phyloP scores from a whole-genome alignment of 2,797 vertebrate genomes.

The Hephaestus fuliginosus region DNA sequence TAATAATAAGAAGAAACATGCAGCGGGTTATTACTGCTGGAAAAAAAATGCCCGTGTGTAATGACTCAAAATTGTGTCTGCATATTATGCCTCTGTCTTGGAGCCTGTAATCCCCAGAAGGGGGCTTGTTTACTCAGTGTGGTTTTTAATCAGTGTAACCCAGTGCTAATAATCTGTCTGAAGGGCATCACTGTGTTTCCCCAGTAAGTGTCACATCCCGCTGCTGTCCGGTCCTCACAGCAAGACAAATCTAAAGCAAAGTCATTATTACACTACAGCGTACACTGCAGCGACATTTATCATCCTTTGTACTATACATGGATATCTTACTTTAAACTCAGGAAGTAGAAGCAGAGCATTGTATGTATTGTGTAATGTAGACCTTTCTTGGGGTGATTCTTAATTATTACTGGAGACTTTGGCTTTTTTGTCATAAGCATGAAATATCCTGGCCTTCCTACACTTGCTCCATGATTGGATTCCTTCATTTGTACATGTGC shows the following conservation, averaged over 20 bases:
- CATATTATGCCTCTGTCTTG: conserved; percentile 6
- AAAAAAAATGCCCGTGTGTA: background rate
- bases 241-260: conserved; percentile 18
- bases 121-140: conserved; percentile 47
- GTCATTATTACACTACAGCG: conserved; percentile 23
- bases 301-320: conserved; percentile 13
- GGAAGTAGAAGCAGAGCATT: background rate
- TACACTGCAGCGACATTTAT: conserved; percentile 25
- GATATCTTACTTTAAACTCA: background rate
- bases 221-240: conserved; percentile 15
- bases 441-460: background rate
- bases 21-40: conserved; percentile 1
- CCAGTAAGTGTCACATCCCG: conserved; percentile 10
- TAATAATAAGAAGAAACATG: conserved; percentile 4
- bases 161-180: conserved; percentile 58
- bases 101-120: conserved; percentile 48
- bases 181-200: conserved; percentile 52
- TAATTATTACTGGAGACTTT: conserved; percentile 2
- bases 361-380: background rate
- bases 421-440: conserved; percentile 1
- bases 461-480: background rate
- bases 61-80: conserved; percentile 23
- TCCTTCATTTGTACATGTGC: background rate
- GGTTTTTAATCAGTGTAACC: conserved; percentile 56
- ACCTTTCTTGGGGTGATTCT: background rate